phyloP scores from a whole-genome alignment of 2,888 invertebrate genomes.

The Pollenia amentaria region DNA sequence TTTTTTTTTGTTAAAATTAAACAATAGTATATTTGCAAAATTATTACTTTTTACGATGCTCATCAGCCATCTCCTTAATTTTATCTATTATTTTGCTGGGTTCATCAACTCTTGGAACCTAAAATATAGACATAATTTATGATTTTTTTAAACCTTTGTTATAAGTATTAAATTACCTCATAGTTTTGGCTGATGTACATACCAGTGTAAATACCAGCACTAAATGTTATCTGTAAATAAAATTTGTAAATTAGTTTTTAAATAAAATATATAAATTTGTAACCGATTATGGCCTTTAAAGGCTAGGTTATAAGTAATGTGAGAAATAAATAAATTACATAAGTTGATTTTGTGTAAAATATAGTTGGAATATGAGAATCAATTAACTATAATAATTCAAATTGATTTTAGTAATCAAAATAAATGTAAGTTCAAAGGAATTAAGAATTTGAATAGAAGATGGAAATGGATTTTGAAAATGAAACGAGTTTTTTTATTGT shows the following conservation, averaged over 20 bases:
- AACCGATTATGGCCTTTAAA: too few species aligned
- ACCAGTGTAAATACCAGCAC: conserved; percentile 89
- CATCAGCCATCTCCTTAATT: conserved; percentile 87
- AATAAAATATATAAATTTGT: conserved; percentile 12
- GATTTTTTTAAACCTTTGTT: conserved; percentile 12
- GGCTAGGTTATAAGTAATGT: too few species aligned
- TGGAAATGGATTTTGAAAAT: too few species aligned
- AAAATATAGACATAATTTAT: conserved; percentile 79
- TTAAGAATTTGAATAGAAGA: too few species aligned
- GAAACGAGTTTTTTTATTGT: too few species aligned
- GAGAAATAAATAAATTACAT: too few species aligned
- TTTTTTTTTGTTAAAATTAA: conserved; percentile 18
- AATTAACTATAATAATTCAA: too few species aligned
- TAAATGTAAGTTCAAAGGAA: too few species aligned
- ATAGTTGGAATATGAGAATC: too few species aligned
- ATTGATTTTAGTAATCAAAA: too few species aligned
- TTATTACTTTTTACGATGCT: conserved; percentile 86
- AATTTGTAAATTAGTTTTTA: conserved; percentile 13
- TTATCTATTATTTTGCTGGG: conserved; percentile 90
- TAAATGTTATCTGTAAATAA: conserved; percentile 87
- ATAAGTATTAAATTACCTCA: conserved; percentile 84
- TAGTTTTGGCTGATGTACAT: conserved; percentile 91
- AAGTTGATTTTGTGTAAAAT: too few species aligned
- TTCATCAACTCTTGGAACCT: conserved; percentile 95
- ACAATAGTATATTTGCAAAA: conserved; percentile 34